A percentile compares a stretch with the other conserved stretches of the same genome.
Evolutionary conservation across 1,140 invertebrate species (phyloP).

Genomic region (Vanessa tameamea): DNA sequence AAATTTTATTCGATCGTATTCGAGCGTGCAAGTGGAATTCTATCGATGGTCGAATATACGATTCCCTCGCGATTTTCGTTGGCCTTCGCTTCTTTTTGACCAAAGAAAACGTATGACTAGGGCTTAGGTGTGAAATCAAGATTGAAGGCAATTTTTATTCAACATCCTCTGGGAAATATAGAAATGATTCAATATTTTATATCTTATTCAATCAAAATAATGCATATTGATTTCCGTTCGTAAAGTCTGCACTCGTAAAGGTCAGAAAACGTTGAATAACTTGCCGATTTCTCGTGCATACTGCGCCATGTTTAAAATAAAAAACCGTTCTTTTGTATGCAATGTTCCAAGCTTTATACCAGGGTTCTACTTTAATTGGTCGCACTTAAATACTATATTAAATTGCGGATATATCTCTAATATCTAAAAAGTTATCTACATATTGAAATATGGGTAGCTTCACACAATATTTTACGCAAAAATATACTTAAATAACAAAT

Average conservation of each 20-base stretch:
- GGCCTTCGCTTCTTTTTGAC: slow-evolving; percentile 31
- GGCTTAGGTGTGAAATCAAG: slow-evolving; percentile 26
- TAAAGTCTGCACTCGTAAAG: too few relatives aligned
- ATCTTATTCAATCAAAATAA: slow-evolving; percentile 4
- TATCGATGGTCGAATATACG: slow-evolving; percentile 63
- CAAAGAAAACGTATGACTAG: slow-evolving; percentile 2
- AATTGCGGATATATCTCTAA: too few relatives aligned
- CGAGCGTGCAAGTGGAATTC: slow-evolving; percentile 67
- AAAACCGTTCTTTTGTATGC: too few relatives aligned
- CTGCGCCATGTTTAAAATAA: too few relatives aligned
- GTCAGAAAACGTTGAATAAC: too few relatives aligned
- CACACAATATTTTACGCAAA: too few relatives aligned
- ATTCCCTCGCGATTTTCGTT: slow-evolving; percentile 56
- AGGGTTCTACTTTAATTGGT: too few relatives aligned
- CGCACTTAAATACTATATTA: too few relatives aligned
- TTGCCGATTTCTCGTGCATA: too few relatives aligned
- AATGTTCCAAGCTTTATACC: too few relatives aligned
- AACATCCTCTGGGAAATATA: slow-evolving; percentile 2
- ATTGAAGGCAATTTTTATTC: slow-evolving; percentile 16
- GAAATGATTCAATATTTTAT: slow-evolving; percentile 3
- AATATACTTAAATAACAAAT: background rate
- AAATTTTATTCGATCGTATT: slow-evolving; percentile 76
- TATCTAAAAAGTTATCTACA: too few relatives aligned
- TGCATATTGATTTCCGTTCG: background rate
- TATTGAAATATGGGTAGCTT: too few relatives aligned